Base-by-base conservation (phyloP, 2,797 vertebrate genomes). In the Scyliorhinus canicula region DNA sequence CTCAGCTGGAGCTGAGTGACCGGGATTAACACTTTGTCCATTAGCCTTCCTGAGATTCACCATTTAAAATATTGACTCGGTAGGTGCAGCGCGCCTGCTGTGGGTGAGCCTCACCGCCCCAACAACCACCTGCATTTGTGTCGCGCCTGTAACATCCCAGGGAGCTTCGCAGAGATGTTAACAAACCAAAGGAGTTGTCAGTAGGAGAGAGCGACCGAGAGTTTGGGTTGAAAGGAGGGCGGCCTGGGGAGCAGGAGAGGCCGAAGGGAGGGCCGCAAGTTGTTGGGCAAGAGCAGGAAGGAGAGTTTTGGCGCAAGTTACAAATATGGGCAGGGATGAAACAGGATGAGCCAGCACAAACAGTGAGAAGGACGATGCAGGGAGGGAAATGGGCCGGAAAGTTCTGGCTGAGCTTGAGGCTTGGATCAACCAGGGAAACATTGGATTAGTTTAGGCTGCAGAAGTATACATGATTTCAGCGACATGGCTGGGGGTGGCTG, bases 201-300 rank as follows among this genome's bases (percentile, higher is more conserved):
- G 24, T 2, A 7, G 57, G 31, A 8, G 2, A 4, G 65, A 9
- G 31, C n/a, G 31, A 14, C 11, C 9, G 35, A 14, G 4, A 24
- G 63, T 71, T 71, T 52, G 65, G 65, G 0, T 5, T 12, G 44
- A 35, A 35, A 3, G 14, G 1, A 77, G 52, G 11, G 63, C 9
- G 71, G 3, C n/a, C 3, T 79, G n/a, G 19, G n/a, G 5, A 79
- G 16, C n/a, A 4, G n/a, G 14, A 79, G 74, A 12, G 79, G 8
- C n/a, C 14, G 40, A 93, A 95, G 95, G 95, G 95, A 95, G 77
- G 71, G 47, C 63, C 0, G 47, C 55, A 55, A 96, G 84, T 96
- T 77, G 74, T 40, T n/a, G 74, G 74, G 74, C n/a, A 40, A 79
- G n/a, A 79, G 84, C 47, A 55, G 84, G 84, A 52, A 14, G 1